phyloP scores from a whole-genome alignment of 2,113 vertebrate genomes.

The Candoia aspera region DNA sequence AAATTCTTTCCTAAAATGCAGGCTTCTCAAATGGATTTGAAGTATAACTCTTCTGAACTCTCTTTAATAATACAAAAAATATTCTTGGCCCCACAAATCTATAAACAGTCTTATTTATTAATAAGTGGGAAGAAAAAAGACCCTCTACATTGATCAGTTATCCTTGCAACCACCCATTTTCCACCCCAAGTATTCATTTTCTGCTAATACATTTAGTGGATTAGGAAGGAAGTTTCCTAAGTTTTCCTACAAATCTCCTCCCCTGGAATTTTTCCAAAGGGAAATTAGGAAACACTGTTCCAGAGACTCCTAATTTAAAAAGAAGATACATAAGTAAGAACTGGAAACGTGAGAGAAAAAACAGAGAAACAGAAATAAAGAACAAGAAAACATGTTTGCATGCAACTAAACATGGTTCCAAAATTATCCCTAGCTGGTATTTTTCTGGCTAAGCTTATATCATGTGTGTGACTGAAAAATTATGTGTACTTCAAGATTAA shows the following conservation, averaged over 20 bases:
- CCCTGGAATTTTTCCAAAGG: conserved; percentile 7
- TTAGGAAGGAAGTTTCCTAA: conserved; percentile 8
- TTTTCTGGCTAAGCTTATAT: not conserved
- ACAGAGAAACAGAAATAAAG: not conserved
- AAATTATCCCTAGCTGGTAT: not conserved
- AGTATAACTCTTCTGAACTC: not conserved
- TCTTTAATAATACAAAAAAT: not conserved
- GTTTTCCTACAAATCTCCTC: conserved; percentile 5
- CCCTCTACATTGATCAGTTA: conserved; percentile 23
- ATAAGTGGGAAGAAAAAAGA: conserved; percentile 8
- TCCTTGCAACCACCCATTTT: not conserved
- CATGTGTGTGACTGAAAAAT: not conserved
- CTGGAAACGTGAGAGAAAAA: not conserved
- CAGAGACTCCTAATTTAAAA: not conserved
- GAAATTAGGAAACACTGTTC: not conserved
- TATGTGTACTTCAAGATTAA: not conserved
- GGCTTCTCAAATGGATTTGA: not conserved
- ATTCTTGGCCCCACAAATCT: not conserved
- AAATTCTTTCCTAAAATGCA: not conserved
- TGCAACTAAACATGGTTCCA: not conserved
- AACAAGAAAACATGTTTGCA: not conserved
- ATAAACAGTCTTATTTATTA: conserved; percentile 17
- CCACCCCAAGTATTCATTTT: conserved; percentile 17
- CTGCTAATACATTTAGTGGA: conserved; percentile 10
- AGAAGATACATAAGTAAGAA: not conserved